Evolutionary conservation across 2,888 invertebrate genomes (phyloP), one percentile per base, ranked within the genome.

Genomic region (Rhagonycha fulva): DNA sequence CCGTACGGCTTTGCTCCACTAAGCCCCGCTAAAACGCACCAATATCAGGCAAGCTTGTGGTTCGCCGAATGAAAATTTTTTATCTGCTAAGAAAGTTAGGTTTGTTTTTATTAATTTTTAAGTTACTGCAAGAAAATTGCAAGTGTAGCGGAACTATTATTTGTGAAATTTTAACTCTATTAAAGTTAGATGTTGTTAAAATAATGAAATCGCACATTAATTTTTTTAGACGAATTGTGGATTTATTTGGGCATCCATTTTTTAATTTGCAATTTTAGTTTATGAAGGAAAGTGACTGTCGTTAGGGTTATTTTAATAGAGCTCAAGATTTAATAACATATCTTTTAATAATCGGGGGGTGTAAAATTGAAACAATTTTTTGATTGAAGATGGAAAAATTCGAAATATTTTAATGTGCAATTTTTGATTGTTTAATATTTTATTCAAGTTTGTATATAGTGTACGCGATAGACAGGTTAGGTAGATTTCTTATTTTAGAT

Each of bases 31-130:
- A 93, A 94, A 87, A 89, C 91, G 78, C 92, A 92, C 84, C 92
- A 93, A 85, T 93, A 93, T 83, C 90, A 90, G 80, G 91, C 93
- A 80, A 91, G 93, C 84, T 90, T 95, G 80, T 95, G 95, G 93
- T 95, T 94, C 89, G 92, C 94, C 78, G 94, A 94, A 88, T 94
- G 89, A 82, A 82, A 69, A 68, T 14, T 74, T 61, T 67, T 14
- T 62, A 32, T 68, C 72, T 66, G 72, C 73, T 62, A 23, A 61
- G 47, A 62, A 23, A 69, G 19, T 66, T 66, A 66, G 63, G 63
- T 66, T 24, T 66, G 24, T 66, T 66, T 66, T 66, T 66, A 62
- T 62, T 66, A 24, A n/a, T 24, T 5, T 23, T 66, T 66, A 66
- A 24, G 63, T 66, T 66, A 24, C 10, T 24, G 11, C 7, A 62